Base-by-base conservation (phyloP, 2,888 invertebrate species). In the Macrosiphum euphorbiae region DNA sequence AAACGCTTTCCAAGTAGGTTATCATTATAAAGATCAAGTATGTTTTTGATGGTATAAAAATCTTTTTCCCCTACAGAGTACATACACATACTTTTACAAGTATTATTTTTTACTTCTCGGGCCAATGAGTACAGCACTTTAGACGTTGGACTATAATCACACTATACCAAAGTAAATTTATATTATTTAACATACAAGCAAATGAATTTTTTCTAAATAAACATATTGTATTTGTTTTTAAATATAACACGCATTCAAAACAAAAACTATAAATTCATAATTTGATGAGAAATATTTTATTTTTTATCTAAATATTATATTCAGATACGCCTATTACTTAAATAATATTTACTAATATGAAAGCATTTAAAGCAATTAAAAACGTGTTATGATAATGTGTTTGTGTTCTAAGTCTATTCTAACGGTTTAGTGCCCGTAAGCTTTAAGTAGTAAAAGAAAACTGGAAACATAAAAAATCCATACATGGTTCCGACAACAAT, bases 401-500 rank as follows among this genome's bases (percentile, higher is more conserved):
- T n/a, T n/a, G 4, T n/a, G 26, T 55, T 55, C 52, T 55, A 55
- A 55, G 58, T 58, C 26, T 58, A 44, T 28, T 20, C 41, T 28
- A 86, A 61, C 24, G 10, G 78, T 47, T 90, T 47, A 67, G 47
- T n/a, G 26, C 78, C 47, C 20, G 20, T 0, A 78, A 41, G 35
- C 35, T 78, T 78, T 78, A 78, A 26, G 55, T 26, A 24, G 26
- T 91, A 44, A 85, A 58, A 86, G 58, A 86, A 91, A 91, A 86
- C 86, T 58, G 86, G 47, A 91, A 86, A 61, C 91, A 47, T 86
- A 91, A 92, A 92, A 67, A 88, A 61, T 50, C 86, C 87, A 67
- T 88, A 92, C 52, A 78, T 24, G 88, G 92, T 55, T 84, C 52
- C 16, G 84, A 92, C 92, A 89, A 84, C 88, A 89, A 92, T 88